These are phyloP conservation scores for Salticus scenicus DNA, from an alignment of 2,888 invertebrate genomes.

Conservation along the genomic window DNA sequence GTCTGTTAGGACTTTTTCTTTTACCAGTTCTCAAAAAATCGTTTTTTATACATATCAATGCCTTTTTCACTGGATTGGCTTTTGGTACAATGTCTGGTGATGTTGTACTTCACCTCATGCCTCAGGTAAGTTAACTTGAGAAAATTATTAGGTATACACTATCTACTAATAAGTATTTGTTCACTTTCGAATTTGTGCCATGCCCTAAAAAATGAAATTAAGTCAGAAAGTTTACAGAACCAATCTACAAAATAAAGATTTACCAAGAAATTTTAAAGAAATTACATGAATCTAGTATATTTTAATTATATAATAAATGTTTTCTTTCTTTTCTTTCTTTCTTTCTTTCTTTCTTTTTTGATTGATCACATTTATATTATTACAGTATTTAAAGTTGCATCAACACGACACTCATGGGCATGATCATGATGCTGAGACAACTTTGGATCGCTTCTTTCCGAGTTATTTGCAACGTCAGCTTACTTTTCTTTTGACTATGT, in stretches of 20 bases:
- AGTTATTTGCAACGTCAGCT: slow-evolving; percentile 6
- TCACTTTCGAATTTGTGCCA: too few species aligned
- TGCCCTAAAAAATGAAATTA: too few species aligned
- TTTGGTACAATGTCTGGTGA: slow-evolving; percentile 77
- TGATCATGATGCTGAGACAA: not conserved
- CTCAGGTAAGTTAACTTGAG: slow-evolving; percentile 76
- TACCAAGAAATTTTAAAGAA: too few species aligned
- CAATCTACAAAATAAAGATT: too few species aligned
- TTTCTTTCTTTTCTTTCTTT: too few species aligned
- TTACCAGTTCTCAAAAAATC: slow-evolving; percentile 73
- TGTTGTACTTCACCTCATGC: slow-evolving; percentile 77
- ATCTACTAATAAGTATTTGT: too few species aligned
- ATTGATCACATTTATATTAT: not conserved
- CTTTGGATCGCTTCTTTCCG: not conserved
- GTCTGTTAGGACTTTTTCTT: slow-evolving; percentile 75
- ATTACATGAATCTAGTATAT: too few species aligned
- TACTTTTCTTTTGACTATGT: not conserved
- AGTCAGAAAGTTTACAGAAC: too few species aligned
- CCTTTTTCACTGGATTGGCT: slow-evolving; percentile 77
- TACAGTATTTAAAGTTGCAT: not conserved
- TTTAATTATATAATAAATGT: too few species aligned
- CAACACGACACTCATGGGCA: not conserved
- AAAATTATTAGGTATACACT: too few species aligned
- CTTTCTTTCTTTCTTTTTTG: not conserved
- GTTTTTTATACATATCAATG: slow-evolving; percentile 74